Evolutionary conservation across 2,797 vertebrate genomes (phyloP).

Genomic region (Fratercula arctica): DNA sequence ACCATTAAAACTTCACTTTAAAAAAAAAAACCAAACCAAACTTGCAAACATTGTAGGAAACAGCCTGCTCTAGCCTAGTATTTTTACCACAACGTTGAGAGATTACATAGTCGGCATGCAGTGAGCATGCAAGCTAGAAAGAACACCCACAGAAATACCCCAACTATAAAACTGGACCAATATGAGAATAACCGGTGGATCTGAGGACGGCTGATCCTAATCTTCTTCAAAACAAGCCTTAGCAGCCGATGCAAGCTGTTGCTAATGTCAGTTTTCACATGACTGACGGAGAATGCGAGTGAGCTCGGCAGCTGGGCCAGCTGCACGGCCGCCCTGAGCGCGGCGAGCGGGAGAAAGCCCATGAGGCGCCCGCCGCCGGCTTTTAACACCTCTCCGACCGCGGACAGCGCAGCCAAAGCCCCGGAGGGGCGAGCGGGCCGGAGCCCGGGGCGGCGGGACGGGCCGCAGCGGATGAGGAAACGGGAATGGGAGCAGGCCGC

Average conservation of each 20-base stretch:
- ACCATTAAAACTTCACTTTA: neutral
- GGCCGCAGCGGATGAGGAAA: accelerated
- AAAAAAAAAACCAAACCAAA: neutral
- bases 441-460: neutral
- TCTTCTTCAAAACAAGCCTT: neutral
- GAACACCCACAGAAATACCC: neutral
- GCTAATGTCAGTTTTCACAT: neutral
- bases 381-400: neutral
- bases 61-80: neutral
- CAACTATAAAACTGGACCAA: neutral
- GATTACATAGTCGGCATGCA: neutral
- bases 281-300: neutral
- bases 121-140: neutral
- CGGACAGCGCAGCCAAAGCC: neutral
- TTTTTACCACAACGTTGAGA: neutral
- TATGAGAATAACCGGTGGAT: neutral
- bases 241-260: neutral
- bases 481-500: too few species aligned
- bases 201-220: neutral
- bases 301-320: neutral
- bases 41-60: neutral
- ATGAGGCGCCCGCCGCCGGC: too few species aligned
- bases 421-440: neutral
- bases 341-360: too few species aligned
- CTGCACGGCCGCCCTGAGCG: neutral